Percentiles rank a stretch among this genome's conserved stretches.
phyloP scores from a whole-genome alignment of 2,113 vertebrate genomes.

The Thunnus maccoyii region DNA sequence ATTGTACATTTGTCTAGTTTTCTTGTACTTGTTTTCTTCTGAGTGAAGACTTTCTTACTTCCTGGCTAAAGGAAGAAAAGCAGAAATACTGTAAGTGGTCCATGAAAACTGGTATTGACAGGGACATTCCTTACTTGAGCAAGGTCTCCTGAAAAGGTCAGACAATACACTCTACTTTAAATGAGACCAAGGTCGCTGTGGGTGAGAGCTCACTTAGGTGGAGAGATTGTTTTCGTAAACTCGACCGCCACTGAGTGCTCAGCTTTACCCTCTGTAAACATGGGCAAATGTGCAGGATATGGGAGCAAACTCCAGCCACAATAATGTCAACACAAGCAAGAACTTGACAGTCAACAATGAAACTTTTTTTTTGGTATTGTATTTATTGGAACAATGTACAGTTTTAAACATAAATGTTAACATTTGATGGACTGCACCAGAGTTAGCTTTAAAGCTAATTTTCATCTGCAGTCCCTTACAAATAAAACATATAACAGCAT shows the following conservation, averaged over 20 bases:
- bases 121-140: constrained; percentile 64
- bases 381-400: too few species aligned
- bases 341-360: not conserved
- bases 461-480: too few species aligned
- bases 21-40: not conserved
- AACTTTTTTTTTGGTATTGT: too few species aligned
- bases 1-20: not conserved
- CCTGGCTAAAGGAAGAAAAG: constrained; percentile 45
- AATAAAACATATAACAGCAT: too few species aligned
- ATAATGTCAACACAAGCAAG: not conserved
- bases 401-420: too few species aligned
- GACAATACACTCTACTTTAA: constrained; percentile 54
- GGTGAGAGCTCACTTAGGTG: constrained; percentile 21
- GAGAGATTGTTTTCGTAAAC: constrained; percentile 46
- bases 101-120: constrained; percentile 81
- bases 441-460: too few species aligned
- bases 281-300: not conserved
- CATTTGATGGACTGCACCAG: too few species aligned
- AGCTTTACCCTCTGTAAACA: constrained; percentile 10
- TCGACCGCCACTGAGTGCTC: not conserved
- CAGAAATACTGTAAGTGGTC: constrained; percentile 60
- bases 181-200: constrained; percentile 43
- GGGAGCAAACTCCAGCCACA: not conserved
- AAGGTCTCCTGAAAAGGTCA: constrained; percentile 76
- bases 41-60: not conserved